A percentile compares a stretch with the other conserved stretches of the same genome.
Conservation (phyloP, 2,113 vertebrate species). For the Sus scrofa region DNA sequence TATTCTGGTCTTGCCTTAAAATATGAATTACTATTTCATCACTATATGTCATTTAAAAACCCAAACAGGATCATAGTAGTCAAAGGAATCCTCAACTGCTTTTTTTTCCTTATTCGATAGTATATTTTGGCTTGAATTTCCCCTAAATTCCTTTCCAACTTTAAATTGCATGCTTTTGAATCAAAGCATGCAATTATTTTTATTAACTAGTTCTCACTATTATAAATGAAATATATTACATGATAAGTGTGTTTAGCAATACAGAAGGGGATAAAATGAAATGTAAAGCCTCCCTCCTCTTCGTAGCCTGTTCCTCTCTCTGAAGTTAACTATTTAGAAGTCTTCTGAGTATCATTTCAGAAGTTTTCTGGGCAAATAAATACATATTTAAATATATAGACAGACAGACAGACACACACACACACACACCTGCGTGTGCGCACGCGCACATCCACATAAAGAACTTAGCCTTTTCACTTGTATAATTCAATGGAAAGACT, state of each 20-base stretch:
- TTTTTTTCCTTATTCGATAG: not conserved
- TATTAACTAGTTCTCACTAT: conserved; percentile 34
- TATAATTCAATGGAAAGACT: conserved; percentile 16
- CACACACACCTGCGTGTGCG: not conserved
- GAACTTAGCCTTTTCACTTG: not conserved
- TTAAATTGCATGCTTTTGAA: conserved; percentile 15
- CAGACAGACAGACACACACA: not conserved
- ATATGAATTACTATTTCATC: not conserved
- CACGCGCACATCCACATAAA: not conserved
- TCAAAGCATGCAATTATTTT: conserved; percentile 59
- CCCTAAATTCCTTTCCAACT: conserved; percentile 40
- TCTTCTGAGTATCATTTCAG: not conserved
- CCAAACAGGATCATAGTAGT: conserved; percentile 51
- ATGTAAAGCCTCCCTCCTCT: not conserved
- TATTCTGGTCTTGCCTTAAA: not conserved
- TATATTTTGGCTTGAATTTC: conserved; percentile 56
- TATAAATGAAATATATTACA: not conserved
- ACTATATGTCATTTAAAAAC: conserved; percentile 34
- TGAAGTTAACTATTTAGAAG: conserved; percentile 1
- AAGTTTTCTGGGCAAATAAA: not conserved
- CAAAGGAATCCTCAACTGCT: conserved; percentile 37
- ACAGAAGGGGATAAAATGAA: not conserved
- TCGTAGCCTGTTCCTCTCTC: not conserved
- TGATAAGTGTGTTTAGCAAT: not conserved
- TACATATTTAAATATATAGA: not conserved